Conservation (phyloP, 2,113 vertebrate genomes). For the Pogonocichla stellata region DNA sequence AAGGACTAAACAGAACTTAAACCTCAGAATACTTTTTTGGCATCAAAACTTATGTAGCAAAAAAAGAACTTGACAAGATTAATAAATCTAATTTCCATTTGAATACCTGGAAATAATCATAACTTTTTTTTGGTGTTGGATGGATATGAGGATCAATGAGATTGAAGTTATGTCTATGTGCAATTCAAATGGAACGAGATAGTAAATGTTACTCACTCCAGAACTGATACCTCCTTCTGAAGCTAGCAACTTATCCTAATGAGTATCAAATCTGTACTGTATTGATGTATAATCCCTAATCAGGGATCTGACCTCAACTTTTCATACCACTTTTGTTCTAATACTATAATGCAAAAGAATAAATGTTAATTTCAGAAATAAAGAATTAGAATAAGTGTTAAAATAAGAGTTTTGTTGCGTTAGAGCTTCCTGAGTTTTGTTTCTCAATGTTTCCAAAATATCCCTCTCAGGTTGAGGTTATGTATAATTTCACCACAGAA, state of each 20-base stretch:
- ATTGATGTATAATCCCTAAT: not conserved
- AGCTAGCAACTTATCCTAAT: not conserved
- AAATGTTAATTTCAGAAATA: not conserved
- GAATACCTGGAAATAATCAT: not conserved
- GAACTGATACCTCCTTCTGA: not conserved
- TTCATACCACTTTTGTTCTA: not conserved
- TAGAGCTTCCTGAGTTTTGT: not conserved
- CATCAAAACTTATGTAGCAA: not conserved
- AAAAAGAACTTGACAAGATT: not conserved
- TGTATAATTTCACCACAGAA: not conserved
- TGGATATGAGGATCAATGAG: not conserved
- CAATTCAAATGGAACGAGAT: not conserved
- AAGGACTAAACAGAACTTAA: not conserved
- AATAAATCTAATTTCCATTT: conserved; percentile 1
- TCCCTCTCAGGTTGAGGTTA: not conserved
- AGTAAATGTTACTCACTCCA: not conserved
- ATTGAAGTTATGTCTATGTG: not conserved
- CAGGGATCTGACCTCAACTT: not conserved
- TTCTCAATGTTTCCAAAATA: not conserved
- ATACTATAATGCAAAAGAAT: not conserved
- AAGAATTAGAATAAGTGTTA: no score
- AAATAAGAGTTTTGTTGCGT: not conserved
- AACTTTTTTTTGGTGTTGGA: not conserved
- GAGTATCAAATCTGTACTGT: not conserved
- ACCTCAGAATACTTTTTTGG: not conserved